Evolutionary conservation across 1,140 invertebrate species (phyloP).

Genomic region (Dendrolimus kikuchii): DNA sequence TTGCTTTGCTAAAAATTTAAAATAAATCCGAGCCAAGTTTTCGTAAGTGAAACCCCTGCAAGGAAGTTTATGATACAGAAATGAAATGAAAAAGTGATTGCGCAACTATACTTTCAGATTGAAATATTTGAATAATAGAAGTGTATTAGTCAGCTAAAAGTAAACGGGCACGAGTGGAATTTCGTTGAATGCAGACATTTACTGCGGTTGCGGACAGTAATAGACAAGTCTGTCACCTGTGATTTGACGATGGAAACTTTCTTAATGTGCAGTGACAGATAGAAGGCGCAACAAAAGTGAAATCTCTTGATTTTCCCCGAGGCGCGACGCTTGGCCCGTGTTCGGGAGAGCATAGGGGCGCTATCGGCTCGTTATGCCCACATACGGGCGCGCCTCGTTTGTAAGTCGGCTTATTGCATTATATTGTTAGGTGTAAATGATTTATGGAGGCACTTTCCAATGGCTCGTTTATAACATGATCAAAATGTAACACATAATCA

Average conservation of each 20-base stretch:
- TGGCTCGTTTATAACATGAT: background rate
- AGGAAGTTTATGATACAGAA: no score
- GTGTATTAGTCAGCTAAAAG: no score
- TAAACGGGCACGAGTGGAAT: no score
- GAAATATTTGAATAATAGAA: no score
- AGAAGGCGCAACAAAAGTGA: constrained; percentile 38
- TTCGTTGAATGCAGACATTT: no score
- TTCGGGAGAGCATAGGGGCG: constrained; percentile 33
- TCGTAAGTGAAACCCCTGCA: no score
- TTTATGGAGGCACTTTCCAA: constrained; percentile 28
- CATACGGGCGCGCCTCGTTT: constrained; percentile 37
- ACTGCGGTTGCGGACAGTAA: background rate
- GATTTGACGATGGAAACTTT: background rate
- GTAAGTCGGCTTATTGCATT: constrained; percentile 18
- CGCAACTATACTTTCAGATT: no score
- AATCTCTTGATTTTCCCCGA: constrained; percentile 28
- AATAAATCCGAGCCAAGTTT: no score
- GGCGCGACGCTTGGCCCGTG: constrained; percentile 7
- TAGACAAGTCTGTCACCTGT: no score
- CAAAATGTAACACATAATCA: background rate
- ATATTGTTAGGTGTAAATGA: constrained; percentile 19
- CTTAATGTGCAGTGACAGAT: constrained; percentile 8
- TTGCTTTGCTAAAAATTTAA: background rate
- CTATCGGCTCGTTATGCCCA: constrained; percentile 38
- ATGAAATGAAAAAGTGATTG: no score